phyloP scores from a whole-genome alignment of 2,113 vertebrate species.

The Balaeniceps rex region DNA sequence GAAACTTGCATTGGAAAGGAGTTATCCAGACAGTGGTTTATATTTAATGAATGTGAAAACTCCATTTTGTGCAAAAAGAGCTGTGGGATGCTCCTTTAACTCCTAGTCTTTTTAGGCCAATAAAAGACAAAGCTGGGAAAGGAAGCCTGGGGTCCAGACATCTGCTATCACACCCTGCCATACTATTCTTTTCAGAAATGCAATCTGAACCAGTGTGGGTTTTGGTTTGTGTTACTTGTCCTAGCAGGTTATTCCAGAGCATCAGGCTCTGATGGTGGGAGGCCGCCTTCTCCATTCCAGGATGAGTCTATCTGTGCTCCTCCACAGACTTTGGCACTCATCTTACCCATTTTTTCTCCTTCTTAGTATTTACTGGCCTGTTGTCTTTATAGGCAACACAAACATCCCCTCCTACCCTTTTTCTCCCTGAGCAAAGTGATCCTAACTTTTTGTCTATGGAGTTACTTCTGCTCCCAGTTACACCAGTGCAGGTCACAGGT shows the following conservation, averaged over 20 bases:
- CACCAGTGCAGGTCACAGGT: neutral
- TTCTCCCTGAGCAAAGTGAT: neutral
- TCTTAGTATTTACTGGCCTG: neutral
- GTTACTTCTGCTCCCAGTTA: neutral
- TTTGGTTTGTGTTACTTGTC: neutral
- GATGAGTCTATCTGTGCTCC: neutral
- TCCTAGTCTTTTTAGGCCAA: neutral
- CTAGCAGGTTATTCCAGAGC: neutral
- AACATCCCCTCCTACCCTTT: neutral
- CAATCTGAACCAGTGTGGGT: neutral
- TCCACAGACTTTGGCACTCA: neutral
- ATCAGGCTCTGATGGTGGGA: neutral
- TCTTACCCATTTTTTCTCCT: neutral
- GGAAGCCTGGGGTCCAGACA: neutral
- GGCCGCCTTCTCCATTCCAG: neutral
- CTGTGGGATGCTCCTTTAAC: neutral
- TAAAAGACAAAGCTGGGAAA: constrained; percentile 3
- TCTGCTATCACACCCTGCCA: neutral
- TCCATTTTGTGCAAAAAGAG: neutral
- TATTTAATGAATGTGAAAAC: neutral
- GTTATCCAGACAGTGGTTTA: neutral
- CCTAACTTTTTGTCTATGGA: neutral
- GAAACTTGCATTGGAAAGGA: neutral
- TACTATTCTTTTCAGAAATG: neutral
- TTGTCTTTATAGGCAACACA: neutral